A percentile compares a stretch with the other conserved stretches of the same genome.
Evolutionary conservation across 1,140 invertebrate species (phyloP).

Genomic region (Wasmannia auropunctata): DNA sequence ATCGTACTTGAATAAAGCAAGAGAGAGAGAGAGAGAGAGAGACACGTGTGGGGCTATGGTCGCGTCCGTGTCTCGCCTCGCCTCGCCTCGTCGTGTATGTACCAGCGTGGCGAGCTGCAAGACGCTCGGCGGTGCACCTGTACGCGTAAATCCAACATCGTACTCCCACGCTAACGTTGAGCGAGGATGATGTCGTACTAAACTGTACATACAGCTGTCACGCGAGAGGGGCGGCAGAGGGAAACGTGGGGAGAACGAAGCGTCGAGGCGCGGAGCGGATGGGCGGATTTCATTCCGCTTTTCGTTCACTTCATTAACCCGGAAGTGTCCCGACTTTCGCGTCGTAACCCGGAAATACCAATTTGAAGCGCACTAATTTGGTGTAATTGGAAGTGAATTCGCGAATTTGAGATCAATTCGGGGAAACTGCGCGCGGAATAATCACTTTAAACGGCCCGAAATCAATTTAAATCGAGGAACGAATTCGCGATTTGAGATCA

Average conservation of each 20-base stretch:
- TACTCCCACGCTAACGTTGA: slow-evolving; percentile 42
- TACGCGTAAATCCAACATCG: slow-evolving; percentile 59
- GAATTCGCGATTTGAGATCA: not conserved
- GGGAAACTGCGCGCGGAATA: not conserved
- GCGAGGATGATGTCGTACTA: slow-evolving; percentile 52
- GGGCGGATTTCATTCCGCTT: not conserved
- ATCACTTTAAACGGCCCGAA: not conserved
- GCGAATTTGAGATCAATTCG: not conserved
- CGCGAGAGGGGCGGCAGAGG: not conserved
- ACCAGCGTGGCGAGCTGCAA: not conserved
- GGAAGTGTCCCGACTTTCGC: not conserved
- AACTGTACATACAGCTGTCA: slow-evolving; percentile 40
- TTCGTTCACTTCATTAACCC: not conserved
- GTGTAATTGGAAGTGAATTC: not conserved
- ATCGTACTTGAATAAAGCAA: slow-evolving; percentile 51
- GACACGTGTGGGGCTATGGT: not conserved
- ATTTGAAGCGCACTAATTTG: not conserved
- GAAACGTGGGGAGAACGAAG: not conserved
- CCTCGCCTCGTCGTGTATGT: not conserved
- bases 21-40: slow-evolving; percentile 35
- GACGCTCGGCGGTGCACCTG: slow-evolving; percentile 40
- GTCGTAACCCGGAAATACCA: not conserved
- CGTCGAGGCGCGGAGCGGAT: no score
- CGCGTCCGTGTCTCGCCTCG: not conserved
- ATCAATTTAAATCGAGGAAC: no score